phyloP scores from a whole-genome alignment of 2,113 vertebrate genomes.

The Ptyas mucosa region DNA sequence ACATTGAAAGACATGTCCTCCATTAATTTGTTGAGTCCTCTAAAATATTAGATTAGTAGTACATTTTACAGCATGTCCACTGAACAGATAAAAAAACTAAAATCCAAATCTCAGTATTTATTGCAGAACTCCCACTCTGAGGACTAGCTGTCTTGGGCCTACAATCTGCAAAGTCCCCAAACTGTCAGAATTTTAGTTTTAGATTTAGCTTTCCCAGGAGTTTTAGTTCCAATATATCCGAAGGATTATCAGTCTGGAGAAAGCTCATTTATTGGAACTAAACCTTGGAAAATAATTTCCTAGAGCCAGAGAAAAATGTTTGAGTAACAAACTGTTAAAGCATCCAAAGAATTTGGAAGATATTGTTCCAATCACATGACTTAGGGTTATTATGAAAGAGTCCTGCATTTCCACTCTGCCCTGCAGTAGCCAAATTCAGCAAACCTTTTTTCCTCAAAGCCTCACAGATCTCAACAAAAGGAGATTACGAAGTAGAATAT shows the following conservation, averaged over 20 bases:
- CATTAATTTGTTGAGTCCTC: background rate
- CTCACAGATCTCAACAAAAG: background rate
- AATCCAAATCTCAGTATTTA: constrained; percentile 19
- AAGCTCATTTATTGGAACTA: background rate
- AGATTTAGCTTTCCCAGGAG: background rate
- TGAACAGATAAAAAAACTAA: background rate
- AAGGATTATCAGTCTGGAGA: background rate
- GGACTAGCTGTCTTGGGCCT: background rate
- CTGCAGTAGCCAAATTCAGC: constrained; percentile 12
- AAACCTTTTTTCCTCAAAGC: background rate
- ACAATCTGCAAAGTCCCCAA: background rate
- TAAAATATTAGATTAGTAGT: background rate
- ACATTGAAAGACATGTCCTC: background rate
- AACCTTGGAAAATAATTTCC: constrained; percentile 35
- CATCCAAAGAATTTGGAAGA: constrained; percentile 41
- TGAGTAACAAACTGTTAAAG: constrained; percentile 38
- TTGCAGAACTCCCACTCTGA: background rate
- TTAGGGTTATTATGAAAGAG: constrained; percentile 46
- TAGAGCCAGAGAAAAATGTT: constrained; percentile 37
- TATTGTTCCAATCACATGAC: constrained; percentile 8
- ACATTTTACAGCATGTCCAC: background rate
- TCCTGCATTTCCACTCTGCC: constrained; percentile 32
- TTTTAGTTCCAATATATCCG: background rate
- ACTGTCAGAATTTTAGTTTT: background rate
- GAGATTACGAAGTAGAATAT: background rate